These are phyloP conservation scores for Phaetusa simplex DNA, from an alignment of 2,113 vertebrate species.

Conservation along the genomic window DNA sequence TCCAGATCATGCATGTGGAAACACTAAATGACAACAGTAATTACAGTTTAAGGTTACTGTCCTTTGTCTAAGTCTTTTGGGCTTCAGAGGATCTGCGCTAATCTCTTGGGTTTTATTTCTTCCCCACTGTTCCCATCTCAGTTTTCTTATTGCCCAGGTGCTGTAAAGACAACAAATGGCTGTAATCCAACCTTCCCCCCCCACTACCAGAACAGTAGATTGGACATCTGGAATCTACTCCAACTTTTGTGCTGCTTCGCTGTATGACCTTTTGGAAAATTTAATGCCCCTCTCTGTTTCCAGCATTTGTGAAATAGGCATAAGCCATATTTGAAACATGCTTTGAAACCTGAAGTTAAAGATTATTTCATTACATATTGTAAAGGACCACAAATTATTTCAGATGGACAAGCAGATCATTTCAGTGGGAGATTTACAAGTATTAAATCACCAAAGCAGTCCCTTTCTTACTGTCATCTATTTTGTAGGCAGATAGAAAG, in stretches of 20 bases:
- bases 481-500: not conserved
- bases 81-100: conserved; percentile 24
- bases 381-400: not conserved
- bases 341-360: not conserved
- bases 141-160: conserved; percentile 25
- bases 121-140: not conserved
- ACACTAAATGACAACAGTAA: conserved; percentile 29
- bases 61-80: conserved; percentile 1
- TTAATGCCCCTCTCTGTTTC: not conserved
- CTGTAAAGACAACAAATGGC: conserved; percentile 12
- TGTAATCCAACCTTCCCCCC: not conserved
- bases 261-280: not conserved
- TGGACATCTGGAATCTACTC: not conserved
- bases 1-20: conserved; percentile 4
- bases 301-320: not conserved
- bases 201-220: not conserved
- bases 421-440: not conserved
- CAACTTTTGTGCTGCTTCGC: not conserved
- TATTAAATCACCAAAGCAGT: not conserved
- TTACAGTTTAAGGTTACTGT: conserved; percentile 34
- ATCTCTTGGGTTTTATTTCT: conserved; percentile 20
- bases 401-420: not conserved
- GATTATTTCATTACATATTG: not conserved
- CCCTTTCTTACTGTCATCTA: not conserved
- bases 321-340: not conserved